Evolutionary conservation across 92 coral and sea anemone genomes (phyloP).

Genomic region (Parazoanthus swiftii): DNA sequence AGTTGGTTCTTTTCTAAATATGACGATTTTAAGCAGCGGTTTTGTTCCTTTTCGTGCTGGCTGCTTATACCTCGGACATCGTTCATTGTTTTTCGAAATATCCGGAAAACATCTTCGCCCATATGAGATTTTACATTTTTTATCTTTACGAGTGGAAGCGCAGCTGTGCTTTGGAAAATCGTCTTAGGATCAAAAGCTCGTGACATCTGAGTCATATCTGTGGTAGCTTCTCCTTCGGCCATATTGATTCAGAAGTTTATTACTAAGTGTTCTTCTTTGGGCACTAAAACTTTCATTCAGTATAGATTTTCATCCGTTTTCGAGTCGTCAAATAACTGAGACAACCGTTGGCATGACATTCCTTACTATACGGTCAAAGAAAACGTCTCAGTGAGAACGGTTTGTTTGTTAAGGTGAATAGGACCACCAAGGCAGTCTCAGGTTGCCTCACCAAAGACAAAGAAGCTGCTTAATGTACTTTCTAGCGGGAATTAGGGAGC

Average conservation of each 20-base stretch:
- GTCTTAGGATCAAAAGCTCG: conserved; percentile 47
- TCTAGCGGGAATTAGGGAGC: neutral
- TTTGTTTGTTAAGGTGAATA: too few relatives aligned
- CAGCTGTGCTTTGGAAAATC: conserved; percentile 76
- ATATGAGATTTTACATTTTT: conserved; percentile 53
- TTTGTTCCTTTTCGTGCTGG: conserved; percentile 70
- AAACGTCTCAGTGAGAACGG: too few relatives aligned
- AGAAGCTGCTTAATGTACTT: neutral
- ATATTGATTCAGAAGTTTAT: neutral
- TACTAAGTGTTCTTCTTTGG: too few relatives aligned
- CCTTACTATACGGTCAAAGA: neutral
- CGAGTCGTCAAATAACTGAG: neutral
- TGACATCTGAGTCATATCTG: conserved; percentile 37
- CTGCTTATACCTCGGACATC: conserved; percentile 58
- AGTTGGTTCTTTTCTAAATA: conserved; percentile 73
- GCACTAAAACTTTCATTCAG: neutral
- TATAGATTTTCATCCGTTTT: neutral
- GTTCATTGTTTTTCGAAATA: conserved; percentile 76
- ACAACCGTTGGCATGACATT: neutral
- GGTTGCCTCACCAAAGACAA: too few relatives aligned
- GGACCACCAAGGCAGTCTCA: too few relatives aligned
- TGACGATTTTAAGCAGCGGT: conserved; percentile 62
- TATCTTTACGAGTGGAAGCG: conserved; percentile 74
- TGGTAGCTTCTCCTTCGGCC: conserved; percentile 28
- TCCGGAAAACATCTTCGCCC: conserved; percentile 84